Percentiles rank a stretch among this genome's conserved stretches.
Conservation (phyloP, 2,113 vertebrate genomes). For the Elaphurus davidianus region DNA sequence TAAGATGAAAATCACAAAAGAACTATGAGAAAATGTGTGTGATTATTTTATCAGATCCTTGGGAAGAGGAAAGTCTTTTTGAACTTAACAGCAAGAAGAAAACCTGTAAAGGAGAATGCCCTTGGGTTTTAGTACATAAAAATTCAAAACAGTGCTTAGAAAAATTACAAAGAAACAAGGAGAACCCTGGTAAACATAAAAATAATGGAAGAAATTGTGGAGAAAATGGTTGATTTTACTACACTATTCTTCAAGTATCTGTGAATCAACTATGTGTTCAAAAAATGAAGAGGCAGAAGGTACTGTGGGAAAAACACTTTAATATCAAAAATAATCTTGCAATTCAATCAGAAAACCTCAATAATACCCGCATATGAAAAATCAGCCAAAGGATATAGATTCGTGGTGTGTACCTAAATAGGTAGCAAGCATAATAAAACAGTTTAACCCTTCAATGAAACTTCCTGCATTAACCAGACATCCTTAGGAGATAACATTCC, state of each 20-base stretch:
- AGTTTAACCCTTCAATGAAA: not conserved
- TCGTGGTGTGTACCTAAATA: not conserved
- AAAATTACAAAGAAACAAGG: slow-evolving; percentile 30
- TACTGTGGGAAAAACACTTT: not conserved
- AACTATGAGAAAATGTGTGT: not conserved
- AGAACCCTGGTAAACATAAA: slow-evolving; percentile 2
- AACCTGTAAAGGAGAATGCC: not conserved
- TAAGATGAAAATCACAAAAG: slow-evolving; percentile 10
- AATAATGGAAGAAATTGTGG: not conserved
- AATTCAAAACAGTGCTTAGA: not conserved
- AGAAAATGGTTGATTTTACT: slow-evolving; percentile 17
- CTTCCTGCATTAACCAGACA: not conserved
- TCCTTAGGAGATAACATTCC: not conserved
- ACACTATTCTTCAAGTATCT: slow-evolving; percentile 15
- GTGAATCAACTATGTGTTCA: not conserved
- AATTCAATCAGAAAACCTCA: not conserved
- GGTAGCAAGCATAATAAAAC: not conserved
- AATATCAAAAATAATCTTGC: not conserved
- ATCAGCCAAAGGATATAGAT: not conserved
- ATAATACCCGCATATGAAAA: not conserved
- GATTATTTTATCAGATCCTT: slow-evolving; percentile 28
- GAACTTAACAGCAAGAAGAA: not conserved
- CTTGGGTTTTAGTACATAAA: slow-evolving; percentile 4
- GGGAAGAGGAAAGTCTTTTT: not conserved
- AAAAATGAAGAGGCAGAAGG: not conserved